Base-by-base conservation (phyloP, 1,140 invertebrate genomes). In the Drosophila subobscura region DNA sequence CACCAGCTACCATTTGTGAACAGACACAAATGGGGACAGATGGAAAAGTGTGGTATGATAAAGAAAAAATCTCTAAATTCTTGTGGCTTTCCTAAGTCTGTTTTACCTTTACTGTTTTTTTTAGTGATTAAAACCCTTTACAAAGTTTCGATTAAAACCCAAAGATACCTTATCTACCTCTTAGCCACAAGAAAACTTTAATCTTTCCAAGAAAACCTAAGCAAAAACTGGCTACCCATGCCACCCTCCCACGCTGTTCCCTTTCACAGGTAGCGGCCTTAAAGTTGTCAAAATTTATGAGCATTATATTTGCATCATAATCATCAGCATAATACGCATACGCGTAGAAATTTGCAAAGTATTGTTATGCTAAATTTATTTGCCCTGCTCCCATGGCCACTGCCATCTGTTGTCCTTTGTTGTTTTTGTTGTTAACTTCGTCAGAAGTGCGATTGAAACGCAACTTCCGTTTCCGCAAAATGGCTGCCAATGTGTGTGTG, bases 351-450 rank as follows among this genome's bases (percentile, higher is more conserved):
- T 76, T 85, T 85, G 23, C 64, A 55, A 50, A 66, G 75, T 64
- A 85, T 85, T 85, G 80, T 85, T 85, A 77, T 85, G 80, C 80
- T 71, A 85, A 85, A 85, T 79, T 85, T 85, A 85, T 85, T 85
- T 85, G 73, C 54, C 74, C 63, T 20, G 0, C 16, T 20, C 16
- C 16, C 16, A 20, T 20, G 16, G 16, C 73, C 53, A 77, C 53
- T 58, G 52, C 67, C 79, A 64, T 50, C 51, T 68, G 46, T 60
- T 20, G 54, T 41, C 33, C 33, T 10, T 54, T 72, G 46, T 65
- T 55, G 58, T 49, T 72, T 56, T 58, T 72, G 72, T 56, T 63
- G 54, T 12, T 88, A 86, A 86, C 68, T 86, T 81, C 71, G 88
- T 86, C 83, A 86, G 77, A 66, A 66, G 77, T 75, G 52, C 73